Conservation (phyloP, 2,797 vertebrate genomes). For the Glossophaga mutica region DNA sequence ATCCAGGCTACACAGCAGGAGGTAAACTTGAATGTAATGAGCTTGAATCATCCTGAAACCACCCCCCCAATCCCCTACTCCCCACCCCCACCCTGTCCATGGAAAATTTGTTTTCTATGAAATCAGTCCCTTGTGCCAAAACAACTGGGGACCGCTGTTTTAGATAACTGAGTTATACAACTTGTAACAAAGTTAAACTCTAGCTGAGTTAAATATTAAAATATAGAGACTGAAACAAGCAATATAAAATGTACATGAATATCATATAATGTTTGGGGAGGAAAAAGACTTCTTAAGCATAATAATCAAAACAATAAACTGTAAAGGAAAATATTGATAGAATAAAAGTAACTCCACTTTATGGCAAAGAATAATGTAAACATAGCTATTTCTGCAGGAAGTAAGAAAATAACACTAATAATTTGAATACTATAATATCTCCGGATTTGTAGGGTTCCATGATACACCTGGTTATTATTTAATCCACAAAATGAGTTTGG, state of each 20-base stretch:
- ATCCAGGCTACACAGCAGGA: neutral
- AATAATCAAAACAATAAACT: neutral
- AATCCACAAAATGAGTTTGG: neutral
- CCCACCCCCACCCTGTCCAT: neutral
- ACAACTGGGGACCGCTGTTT: neutral
- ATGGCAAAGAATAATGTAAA: neutral
- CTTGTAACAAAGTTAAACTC: constrained; percentile 21
- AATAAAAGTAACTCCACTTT: neutral
- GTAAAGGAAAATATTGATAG: neutral
- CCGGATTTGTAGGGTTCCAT: neutral
- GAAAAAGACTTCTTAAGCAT: neutral
- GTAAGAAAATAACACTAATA: neutral
- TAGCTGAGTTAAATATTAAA: constrained; percentile 9
- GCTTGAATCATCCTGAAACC: neutral
- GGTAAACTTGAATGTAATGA: neutral
- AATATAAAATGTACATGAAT: neutral
- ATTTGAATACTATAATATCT: neutral
- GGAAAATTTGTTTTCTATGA: neutral
- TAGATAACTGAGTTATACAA: neutral
- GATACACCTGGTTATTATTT: neutral
- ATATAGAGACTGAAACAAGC: neutral
- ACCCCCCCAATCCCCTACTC: neutral
- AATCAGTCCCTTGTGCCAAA: neutral
- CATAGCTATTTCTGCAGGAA: neutral
- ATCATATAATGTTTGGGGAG: neutral